A percentile compares a stretch with the other conserved stretches of the same genome.
Conservation (phyloP, 2,797 vertebrate genomes). For the Pseudochromis fuscus region DNA sequence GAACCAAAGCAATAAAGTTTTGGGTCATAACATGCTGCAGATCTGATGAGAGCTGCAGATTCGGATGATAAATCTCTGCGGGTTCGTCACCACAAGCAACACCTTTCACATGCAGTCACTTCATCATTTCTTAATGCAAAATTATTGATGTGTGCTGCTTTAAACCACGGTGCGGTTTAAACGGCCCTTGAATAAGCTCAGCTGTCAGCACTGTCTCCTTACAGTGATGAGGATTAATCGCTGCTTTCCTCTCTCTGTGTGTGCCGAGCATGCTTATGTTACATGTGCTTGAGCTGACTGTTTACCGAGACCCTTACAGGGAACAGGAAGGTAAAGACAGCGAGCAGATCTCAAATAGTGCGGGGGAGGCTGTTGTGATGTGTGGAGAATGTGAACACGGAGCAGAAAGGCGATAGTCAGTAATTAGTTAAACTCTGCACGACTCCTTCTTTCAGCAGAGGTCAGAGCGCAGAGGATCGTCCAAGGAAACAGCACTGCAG, state of each 20-base stretch:
- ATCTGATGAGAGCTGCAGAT: too few relatives aligned
- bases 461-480: constrained; percentile 45
- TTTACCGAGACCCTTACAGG: neutral
- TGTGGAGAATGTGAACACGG: constrained; percentile 14
- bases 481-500: constrained; percentile 50
- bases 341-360: constrained; percentile 6
- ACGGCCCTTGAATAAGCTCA: neutral
- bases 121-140: neutral
- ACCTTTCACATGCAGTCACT: too few relatives aligned
- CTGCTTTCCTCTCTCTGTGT: neutral
- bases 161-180: constrained; percentile 15
- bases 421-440: constrained; percentile 60
- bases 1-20: too few relatives aligned
- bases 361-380: constrained; percentile 18
- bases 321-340: neutral
- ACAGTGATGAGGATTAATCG: neutral
- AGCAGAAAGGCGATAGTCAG: constrained; percentile 16
- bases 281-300: neutral
- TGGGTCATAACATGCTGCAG: too few relatives aligned
- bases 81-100: neutral
- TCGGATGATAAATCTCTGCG: too few relatives aligned
- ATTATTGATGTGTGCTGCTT: neutral
- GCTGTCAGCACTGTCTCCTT: too few relatives aligned
- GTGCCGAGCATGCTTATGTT: neutral
- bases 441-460: constrained; percentile 47